phyloP scores from a whole-genome alignment of 2,888 invertebrate genomes.

The Monochamus alternatus region DNA sequence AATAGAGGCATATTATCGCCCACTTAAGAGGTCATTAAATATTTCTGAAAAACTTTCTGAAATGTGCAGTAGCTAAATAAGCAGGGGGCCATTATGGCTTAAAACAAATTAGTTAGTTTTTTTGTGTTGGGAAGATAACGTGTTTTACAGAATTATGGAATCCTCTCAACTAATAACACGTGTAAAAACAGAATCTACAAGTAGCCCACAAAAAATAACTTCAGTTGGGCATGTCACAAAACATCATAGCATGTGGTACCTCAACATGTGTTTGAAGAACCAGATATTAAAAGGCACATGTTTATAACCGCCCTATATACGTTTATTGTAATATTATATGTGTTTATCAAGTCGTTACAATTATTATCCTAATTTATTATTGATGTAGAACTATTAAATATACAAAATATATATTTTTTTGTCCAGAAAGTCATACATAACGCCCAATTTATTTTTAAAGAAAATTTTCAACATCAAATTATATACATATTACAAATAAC shows the following conservation, averaged over 20 bases:
- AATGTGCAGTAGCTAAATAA: slow-evolving; percentile 26
- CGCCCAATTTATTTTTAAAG: too few species aligned
- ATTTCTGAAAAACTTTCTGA: slow-evolving; percentile 18
- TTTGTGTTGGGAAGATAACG: not conserved
- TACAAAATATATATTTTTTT: too few species aligned
- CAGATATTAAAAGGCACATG: slow-evolving; percentile 4
- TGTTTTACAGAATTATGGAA: slow-evolving; percentile 49
- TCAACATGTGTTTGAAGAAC: slow-evolving; percentile 45
- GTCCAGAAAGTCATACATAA: too few species aligned
- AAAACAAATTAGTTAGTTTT: slow-evolving; percentile 31
- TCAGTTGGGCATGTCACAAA: slow-evolving; percentile 45
- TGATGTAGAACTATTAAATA: not conserved
- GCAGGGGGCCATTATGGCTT: slow-evolving; percentile 21
- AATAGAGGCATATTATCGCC: slow-evolving; percentile 36
- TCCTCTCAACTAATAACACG: slow-evolving; percentile 42
- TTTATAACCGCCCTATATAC: not conserved
- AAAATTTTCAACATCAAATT: too few species aligned
- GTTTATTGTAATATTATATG: not conserved
- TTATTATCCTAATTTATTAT: not conserved
- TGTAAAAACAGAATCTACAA: slow-evolving; percentile 42
- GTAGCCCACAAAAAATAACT: slow-evolving; percentile 48
- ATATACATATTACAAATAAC: too few species aligned
- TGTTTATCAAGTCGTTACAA: too few species aligned
- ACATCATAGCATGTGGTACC: slow-evolving; percentile 49
- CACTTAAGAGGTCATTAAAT: slow-evolving; percentile 38